These are phyloP conservation scores for Perodicticus potto DNA, from an alignment of 2,797 vertebrate genomes.

Conservation along the genomic window DNA sequence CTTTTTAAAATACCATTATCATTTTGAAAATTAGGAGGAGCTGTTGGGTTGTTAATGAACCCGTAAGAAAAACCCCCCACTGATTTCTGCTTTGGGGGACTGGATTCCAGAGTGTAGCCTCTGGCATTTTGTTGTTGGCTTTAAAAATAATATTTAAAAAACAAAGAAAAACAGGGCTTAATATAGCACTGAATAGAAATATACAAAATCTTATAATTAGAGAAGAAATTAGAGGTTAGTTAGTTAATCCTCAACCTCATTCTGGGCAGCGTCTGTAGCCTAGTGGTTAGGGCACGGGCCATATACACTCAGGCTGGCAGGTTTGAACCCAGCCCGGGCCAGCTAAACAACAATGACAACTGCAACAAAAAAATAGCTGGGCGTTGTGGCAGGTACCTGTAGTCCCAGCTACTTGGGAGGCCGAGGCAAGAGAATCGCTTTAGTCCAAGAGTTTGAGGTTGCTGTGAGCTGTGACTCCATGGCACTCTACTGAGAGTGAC, in stretches of 20 bases:
- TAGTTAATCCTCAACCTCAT: not conserved
- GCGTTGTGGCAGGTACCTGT: too few relatives aligned
- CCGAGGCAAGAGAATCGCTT: too few relatives aligned
- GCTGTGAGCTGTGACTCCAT: too few relatives aligned
- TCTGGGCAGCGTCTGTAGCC: too few relatives aligned
- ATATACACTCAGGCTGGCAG: too few relatives aligned
- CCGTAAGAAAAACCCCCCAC: not conserved
- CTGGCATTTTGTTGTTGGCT: not conserved
- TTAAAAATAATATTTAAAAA: not conserved
- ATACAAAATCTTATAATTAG: not conserved
- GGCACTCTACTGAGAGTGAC: too few relatives aligned
- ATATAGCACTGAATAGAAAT: conserved; percentile 14
- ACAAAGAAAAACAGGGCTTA: not conserved
- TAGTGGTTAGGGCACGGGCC: too few relatives aligned
- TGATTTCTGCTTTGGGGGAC: not conserved
- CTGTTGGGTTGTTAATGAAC: not conserved
- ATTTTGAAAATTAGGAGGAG: conserved; percentile 11
- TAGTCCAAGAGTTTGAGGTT: too few relatives aligned
- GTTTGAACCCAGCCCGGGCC: too few relatives aligned
- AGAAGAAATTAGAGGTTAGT: not conserved
- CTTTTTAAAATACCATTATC: not conserved
- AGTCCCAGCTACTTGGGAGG: too few relatives aligned
- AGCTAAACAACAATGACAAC: too few relatives aligned
- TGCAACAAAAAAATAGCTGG: too few relatives aligned
- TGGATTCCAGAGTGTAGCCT: not conserved